Evolutionary conservation across 2,888 invertebrate species (phyloP), one percentile per base, ranked within the genome.

Genomic region (Xanthia togata): DNA sequence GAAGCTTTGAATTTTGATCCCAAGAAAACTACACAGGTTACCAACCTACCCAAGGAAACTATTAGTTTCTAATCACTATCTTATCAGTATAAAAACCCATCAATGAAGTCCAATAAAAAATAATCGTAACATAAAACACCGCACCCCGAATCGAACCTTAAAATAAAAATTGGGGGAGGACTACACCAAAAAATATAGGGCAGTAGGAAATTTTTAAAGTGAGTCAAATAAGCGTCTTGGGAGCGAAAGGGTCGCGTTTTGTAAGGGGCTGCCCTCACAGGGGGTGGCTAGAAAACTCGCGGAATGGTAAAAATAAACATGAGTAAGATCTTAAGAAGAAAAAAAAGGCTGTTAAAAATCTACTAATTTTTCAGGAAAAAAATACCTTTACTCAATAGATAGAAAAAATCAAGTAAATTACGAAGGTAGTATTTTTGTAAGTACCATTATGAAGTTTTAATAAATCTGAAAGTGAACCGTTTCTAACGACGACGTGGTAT

Each of bases 201-300:
- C 92, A 93, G 89, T 91, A 90, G 92, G 93, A 92, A 91, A 92
- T 93, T 88, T 94, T 94, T 92, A 93, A 94, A 94, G 91, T 89
- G 92, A 90, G 91, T 91, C 91, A 91, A 93, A 93, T 93, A 93
- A 92, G 90, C 89, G 93, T 85, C 92, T 87, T 83, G 93, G 93
- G 94, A 91, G 88, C 89, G 87, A 91, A 91, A 92, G 91, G 93
- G 93, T 91, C 90, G 90, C 91, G 89, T 89, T 89, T 90, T 91
- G 87, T 88, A 75, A 85, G 85, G 88, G 87, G 75, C 78, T 77
- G 72, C 77, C 87, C 83, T 82, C 63, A 47, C 64, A 75, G 85
- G 85, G 92, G 88, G 81, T 80, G 91, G 90, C 90, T 83, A 86
- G 50, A 55, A 84, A 72, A 86, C 26, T 1, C 0, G 84, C 89